phyloP scores from a whole-genome alignment of 2,113 vertebrate genomes.

The Cinclus mexicanus region DNA sequence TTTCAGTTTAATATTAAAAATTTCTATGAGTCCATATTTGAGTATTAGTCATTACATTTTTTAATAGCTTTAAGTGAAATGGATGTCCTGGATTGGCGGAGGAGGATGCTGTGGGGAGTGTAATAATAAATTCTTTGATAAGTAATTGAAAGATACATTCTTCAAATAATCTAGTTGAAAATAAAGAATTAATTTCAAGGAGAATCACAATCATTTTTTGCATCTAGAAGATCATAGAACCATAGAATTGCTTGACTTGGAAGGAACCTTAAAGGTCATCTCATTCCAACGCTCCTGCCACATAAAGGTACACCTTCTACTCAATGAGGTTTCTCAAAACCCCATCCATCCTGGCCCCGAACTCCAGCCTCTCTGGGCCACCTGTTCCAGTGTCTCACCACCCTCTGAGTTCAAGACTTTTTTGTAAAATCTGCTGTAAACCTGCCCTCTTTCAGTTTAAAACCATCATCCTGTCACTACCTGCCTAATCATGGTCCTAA shows the following conservation, averaged over 20 bases:
- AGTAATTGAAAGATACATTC: background rate
- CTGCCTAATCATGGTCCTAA: background rate
- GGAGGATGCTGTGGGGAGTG: accelerated
- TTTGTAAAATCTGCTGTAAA: background rate
- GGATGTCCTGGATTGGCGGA: background rate
- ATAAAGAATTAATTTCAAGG: background rate
- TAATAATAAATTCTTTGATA: background rate
- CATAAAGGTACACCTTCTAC: background rate
- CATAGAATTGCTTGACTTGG: background rate
- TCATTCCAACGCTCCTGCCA: accelerated
- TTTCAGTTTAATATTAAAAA: background rate
- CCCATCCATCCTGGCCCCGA: background rate
- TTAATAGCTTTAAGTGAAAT: background rate
- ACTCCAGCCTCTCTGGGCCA: background rate
- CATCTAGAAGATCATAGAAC: background rate
- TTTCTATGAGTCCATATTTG: background rate
- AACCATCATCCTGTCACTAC: background rate
- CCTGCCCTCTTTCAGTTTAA: background rate
- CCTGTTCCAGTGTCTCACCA: background rate
- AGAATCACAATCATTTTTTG: background rate
- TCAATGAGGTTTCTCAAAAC: background rate
- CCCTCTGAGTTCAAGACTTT: background rate
- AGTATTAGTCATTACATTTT: background rate
- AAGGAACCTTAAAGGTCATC: background rate
- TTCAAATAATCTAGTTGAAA: background rate